Evolutionary conservation across 2,113 vertebrate species (phyloP), one percentile per base, ranked within the genome.

Genomic region (Leucoraja erinaceus): DNA sequence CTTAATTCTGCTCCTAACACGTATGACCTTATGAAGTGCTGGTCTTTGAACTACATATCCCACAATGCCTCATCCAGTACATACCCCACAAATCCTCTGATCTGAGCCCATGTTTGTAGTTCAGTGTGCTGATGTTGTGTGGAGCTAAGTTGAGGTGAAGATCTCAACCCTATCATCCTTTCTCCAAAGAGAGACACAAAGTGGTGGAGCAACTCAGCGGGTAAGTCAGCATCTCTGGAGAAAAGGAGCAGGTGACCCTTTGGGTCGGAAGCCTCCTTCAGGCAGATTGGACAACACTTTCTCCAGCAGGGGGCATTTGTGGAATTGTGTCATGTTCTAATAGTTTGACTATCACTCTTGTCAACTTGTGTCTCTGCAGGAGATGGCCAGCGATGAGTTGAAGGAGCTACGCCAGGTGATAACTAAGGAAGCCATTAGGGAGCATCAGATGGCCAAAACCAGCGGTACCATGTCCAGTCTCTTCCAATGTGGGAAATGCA

Each of bases 361-460:
- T 88, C 63, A 14, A 63, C 83, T 1, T n/a, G 7, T 63, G 14
- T 31, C 59, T 63, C 61, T 1, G 28, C 83, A 99, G 99, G 98
- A 99, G 95, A 99, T 99, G 99, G 98, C 99, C 93, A 99, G 99
- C 0, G 98, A 99, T 0, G 98, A 99, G 95, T 96, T 99, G 94
- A 98, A 97, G 95, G 95, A 98, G 94, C 94, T 99, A 95, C 96
- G 99, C 94, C 98, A 97, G 0, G 97, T 97, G 94, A 96, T 99
- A 96, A 99, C 99, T 63, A 98, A 98, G 94, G 99, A 99, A 94
- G 99, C 99, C 94, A 99, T 99, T 92, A 96, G 99, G 11, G 99
- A 99, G 94, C 99, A 99, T 95, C 99, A 99, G 96, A 99, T 99
- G 99, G 98, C 99, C 94, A 99, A 99, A 96, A 99, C 98, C 0